Base-by-base conservation (phyloP, 2,888 invertebrate species). In the Tetrapedia diversipes region DNA sequence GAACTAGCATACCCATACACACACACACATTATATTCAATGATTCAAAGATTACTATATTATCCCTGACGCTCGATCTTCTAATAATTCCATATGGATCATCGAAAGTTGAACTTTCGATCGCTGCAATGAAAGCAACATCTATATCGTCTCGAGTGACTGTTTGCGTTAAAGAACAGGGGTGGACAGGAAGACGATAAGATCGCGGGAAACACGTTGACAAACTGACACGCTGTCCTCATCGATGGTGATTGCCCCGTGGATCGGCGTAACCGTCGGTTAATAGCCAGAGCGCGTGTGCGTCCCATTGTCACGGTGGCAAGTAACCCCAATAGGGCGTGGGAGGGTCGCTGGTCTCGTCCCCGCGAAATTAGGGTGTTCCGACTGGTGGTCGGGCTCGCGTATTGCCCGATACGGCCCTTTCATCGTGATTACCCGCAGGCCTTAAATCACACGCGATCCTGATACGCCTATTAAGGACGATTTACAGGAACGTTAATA, bases 271-370 rank as follows among this genome's bases (percentile, higher is more conserved):
- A 83, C 80, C 65, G 82, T 84, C 83, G 77, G 72, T 84, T 86
- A 86, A 86, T 85, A 86, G 82, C 59, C 64, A 51, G 73, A 71
- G 74, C 86, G 86, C 85, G 86, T 86, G 86, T 81, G 41, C 65
- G 68, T 41, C 71, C 76, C 66, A 82, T 85, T 82, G 83, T 84
- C 81, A 80, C 80, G 85, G 54, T 77, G 60, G 77, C 69, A 77
- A 84, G 79, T 81, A 80, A 79, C 80, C 81, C 69, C 73, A 76
- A 76, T 69, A 71, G 86, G 85, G 84, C 86, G 86, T 86, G 86
- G 86, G 86, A 86, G 80, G 84, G 78, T 81, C 60, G 70, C 49
- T 61, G 53, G 45, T 53, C 56, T 51, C 63, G 65, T 51, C 51
- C 74, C 74, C 74, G 77, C 76, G 78, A 83, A 86, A 86, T 86